Percentiles rank a stretch among this genome's conserved stretches.
phyloP scores from a whole-genome alignment of 1,140 invertebrate species.

The Globodera ellingtonae region DNA sequence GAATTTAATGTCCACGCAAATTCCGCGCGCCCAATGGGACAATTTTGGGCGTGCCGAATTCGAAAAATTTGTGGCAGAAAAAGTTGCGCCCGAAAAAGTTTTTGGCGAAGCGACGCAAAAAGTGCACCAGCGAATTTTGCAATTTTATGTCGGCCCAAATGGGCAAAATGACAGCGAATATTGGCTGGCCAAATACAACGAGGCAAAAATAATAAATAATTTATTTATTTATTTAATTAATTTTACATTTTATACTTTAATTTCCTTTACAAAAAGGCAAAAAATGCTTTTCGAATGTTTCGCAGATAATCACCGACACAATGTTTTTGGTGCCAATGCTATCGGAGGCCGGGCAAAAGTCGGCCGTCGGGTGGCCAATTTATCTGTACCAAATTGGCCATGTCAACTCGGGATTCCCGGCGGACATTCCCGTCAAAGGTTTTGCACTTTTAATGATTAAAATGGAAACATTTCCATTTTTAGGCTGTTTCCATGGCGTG shows the following conservation, averaged over 20 bases:
- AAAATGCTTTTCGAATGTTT: background rate
- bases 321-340: conserved; percentile 40
- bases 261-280: no score
- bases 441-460: background rate
- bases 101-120: conserved; percentile 31
- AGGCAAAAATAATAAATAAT: conserved; percentile 24
- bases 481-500: conserved; percentile 12
- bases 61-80: conserved; percentile 28
- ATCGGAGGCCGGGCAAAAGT: conserved; percentile 30
- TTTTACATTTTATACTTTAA: background rate
- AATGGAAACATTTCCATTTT: background rate
- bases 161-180: conserved; percentile 20
- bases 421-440: conserved; percentile 28
- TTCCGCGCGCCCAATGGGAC: conserved; percentile 26
- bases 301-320: conserved; percentile 33
- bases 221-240: background rate
- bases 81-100: conserved; percentile 22
- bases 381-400: conserved; percentile 32
- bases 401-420: conserved; percentile 10
- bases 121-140: conserved; percentile 41
- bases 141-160: conserved; percentile 36
- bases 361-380: conserved; percentile 33
- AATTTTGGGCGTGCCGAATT: conserved; percentile 33
- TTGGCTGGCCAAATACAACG: conserved; percentile 34
- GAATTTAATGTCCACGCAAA: background rate